phyloP scores from a whole-genome alignment of 2,888 invertebrate species.

The Panzeria rudis region DNA sequence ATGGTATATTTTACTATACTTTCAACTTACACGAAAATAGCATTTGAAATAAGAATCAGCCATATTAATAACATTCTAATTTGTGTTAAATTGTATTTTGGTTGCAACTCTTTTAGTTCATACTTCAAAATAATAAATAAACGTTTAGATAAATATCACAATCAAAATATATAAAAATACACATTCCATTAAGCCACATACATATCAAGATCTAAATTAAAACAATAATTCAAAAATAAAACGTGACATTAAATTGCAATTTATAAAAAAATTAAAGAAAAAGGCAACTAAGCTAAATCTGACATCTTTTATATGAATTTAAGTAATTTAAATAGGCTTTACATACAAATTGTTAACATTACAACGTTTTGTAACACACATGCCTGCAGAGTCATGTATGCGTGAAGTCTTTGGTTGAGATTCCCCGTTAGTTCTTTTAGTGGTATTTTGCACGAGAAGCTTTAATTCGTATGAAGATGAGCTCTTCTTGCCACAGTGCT shows the following conservation, averaged over 20 bases:
- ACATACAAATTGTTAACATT: conserved; percentile 50
- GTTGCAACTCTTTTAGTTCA: no score
- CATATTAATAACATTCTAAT: no score
- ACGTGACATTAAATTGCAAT: conserved; percentile 43
- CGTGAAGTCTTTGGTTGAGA: conserved; percentile 1
- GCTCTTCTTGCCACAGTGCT: no score
- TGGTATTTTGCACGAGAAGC: not conserved
- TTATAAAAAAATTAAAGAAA: conserved; percentile 11
- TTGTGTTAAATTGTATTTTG: no score
- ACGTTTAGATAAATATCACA: no score
- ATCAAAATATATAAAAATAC: no score
- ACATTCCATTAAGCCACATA: not conserved
- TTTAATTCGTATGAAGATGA: no score
- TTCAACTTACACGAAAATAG: no score
- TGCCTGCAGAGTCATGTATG: not conserved
- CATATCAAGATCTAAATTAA: conserved; percentile 13
- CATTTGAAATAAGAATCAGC: no score
- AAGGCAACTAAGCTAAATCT: conserved; percentile 8
- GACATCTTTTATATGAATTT: not conserved
- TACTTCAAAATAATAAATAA: no score
- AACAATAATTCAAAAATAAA: conserved; percentile 29
- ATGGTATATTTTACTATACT: no score
- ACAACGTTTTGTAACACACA: not conserved
- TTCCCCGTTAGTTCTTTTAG: conserved; percentile 5
- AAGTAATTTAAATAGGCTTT: conserved; percentile 47